A percentile compares a stretch with the other conserved stretches of the same genome.
Conservation (phyloP, 2,888 invertebrate genomes). For the Drosophila histrio region DNA sequence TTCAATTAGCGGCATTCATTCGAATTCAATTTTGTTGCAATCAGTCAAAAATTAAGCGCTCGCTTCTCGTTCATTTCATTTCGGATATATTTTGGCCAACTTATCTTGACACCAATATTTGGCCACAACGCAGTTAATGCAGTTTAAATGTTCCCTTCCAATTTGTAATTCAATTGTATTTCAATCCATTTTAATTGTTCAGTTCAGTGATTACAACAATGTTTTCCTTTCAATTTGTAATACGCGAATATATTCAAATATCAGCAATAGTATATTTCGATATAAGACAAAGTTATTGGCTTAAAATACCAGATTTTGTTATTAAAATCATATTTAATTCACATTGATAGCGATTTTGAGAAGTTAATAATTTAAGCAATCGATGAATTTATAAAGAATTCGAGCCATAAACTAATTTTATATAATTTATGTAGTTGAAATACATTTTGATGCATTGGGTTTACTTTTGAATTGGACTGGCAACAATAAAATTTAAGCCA, state of each 20-base stretch:
- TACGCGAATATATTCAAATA: not conserved
- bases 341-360: too few species aligned
- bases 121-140: not conserved
- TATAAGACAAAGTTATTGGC: too few species aligned
- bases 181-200: not conserved
- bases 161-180: not conserved
- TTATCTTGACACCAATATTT: slow-evolving; percentile 4
- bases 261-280: too few species aligned
- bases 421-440: too few species aligned
- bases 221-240: not conserved
- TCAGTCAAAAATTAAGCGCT: slow-evolving; percentile 44
- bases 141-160: not conserved
- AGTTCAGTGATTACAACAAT: not conserved
- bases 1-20: slow-evolving; percentile 71
- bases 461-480: too few species aligned
- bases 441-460: too few species aligned
- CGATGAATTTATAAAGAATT: too few species aligned
- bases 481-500: too few species aligned
- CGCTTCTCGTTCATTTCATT: not conserved
- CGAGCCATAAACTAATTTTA: too few species aligned
- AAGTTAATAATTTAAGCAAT: too few species aligned
- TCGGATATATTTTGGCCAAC: slow-evolving; percentile 6
- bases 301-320: too few species aligned
- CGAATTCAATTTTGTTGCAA: slow-evolving; percentile 46
- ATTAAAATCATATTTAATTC: too few species aligned